Evolutionary conservation across 2,888 invertebrate species (phyloP), one percentile per base, ranked within the genome.

Genomic region (Acanthosepion esculentum): DNA sequence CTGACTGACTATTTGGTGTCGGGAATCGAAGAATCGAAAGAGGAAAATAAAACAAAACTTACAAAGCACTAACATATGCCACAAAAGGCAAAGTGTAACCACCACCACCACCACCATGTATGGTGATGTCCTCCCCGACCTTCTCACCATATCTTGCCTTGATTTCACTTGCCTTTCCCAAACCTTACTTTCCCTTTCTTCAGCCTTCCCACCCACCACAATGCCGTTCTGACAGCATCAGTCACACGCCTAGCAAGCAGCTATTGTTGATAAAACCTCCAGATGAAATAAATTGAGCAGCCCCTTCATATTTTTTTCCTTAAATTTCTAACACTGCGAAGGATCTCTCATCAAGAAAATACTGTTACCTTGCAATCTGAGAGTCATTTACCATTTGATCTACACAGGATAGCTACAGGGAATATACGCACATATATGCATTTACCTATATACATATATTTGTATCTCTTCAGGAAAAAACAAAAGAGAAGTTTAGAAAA

Each of bases 211-310:
- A 41, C 41, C 78, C 78, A 33, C n/a, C 78, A 78, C 78, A 78
- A 78, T 78, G n/a, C n/a, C 33, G 15, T 78, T 33, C 78, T 78
- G 78, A 33, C 78, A 78, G n/a, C 33, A 33, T 15, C 78, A 78
- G 78, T n/a, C 78, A 78, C 78, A 78, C 78, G 78, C 78, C 78
- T n/a, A 78, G 78, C n/a, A 78, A n/a, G 78, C 78, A 78, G 78
- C 78, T 78, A 78, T 78, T 78, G 78, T 78, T 78, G 33, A n/a
- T 33, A 33, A 78, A 78, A 78, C 33, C 78, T 78, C 78, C 78
- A 78, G 78, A 78, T 33, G 78, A 78, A 78, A 78, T 78, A 78
- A 78, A 78, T 78, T 78, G 78, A 29, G 78, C 78, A 78, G 78
- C 29, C 78, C 78, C 29, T 78, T 78, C 78, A 33, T n/a, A 33